Evolutionary conservation across 2,797 vertebrate species (phyloP).

Genomic region (Peromyscus melanophrys): DNA sequence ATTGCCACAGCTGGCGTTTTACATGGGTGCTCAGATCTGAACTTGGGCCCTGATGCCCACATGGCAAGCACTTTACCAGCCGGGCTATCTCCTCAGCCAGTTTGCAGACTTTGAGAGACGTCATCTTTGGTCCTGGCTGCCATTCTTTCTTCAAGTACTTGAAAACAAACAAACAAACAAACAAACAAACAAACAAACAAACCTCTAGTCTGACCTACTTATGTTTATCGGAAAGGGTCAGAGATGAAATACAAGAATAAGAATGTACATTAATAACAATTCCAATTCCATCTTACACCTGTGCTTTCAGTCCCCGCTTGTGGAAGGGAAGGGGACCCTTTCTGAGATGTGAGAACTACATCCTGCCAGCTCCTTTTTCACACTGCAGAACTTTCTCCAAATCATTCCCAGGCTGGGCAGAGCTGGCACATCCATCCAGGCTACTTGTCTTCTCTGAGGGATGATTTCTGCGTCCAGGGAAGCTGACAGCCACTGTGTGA

Average conservation of each 20-base stretch:
- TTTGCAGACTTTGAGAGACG: neutral
- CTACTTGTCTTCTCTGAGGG: neutral
- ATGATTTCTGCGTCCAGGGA: neutral
- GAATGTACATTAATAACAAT: neutral
- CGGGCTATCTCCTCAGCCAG: neutral
- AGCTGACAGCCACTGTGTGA: neutral
- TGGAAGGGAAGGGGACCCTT: neutral
- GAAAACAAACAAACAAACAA: neutral
- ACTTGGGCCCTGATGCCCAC: neutral
- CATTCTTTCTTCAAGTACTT: neutral
- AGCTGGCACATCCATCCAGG: neutral
- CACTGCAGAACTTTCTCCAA: neutral
- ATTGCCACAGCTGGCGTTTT: neutral
- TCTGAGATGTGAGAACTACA: neutral
- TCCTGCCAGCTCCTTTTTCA: neutral
- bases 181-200: neutral
- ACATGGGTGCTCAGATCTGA: neutral
- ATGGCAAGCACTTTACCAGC: neutral
- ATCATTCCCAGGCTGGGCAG: neutral
- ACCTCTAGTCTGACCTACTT: neutral
- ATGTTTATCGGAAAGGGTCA: neutral
- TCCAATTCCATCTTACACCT: neutral
- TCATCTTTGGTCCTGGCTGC: neutral
- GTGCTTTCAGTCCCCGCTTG: neutral
- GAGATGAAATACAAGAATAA: neutral